Percentiles rank a stretch among this genome's conserved stretches.
Conservation (phyloP, 2,797 vertebrate genomes). For the Cynopterus sphinx region DNA sequence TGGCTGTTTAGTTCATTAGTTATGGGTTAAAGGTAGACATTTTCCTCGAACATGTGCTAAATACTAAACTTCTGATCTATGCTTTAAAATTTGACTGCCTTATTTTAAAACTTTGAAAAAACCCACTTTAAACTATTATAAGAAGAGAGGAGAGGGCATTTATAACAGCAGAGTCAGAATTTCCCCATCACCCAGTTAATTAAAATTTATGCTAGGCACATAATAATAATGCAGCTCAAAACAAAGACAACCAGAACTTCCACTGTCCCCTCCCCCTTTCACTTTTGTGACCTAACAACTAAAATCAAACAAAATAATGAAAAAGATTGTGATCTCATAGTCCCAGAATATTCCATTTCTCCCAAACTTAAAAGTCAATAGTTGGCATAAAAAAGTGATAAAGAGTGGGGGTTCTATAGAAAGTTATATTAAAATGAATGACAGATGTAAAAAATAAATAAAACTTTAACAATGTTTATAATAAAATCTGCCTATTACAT, state of each 20-base stretch:
- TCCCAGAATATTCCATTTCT: constrained; percentile 23
- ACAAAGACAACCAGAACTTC: constrained; percentile 23
- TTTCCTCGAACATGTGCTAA: constrained; percentile 30
- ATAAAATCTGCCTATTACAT: constrained; percentile 45
- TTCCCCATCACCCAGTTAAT: background rate
- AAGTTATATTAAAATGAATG: constrained; percentile 44
- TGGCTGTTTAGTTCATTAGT: constrained; percentile 15
- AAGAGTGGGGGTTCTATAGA: constrained; percentile 12
- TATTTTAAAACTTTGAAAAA: constrained; percentile 39
- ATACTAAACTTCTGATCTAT: constrained; percentile 10
- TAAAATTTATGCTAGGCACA: background rate
- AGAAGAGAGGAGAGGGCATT: constrained; percentile 6
- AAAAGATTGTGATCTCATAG: background rate
- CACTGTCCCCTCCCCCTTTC: background rate
- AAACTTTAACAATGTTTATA: constrained; percentile 45
- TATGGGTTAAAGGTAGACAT: constrained; percentile 43
- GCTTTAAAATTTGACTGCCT: constrained; percentile 20
- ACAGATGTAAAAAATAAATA: constrained; percentile 34
- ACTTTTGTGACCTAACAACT: constrained; percentile 9
- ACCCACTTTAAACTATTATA: background rate
- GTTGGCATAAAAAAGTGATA: constrained; percentile 22
- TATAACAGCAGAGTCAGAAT: constrained; percentile 25
- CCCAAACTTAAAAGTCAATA: background rate
- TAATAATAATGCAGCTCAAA: constrained; percentile 39
- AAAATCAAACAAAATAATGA: constrained; percentile 36